Evolutionary conservation across 2,888 invertebrate species (phyloP).

Genomic region (Oligia fasciuncula): DNA sequence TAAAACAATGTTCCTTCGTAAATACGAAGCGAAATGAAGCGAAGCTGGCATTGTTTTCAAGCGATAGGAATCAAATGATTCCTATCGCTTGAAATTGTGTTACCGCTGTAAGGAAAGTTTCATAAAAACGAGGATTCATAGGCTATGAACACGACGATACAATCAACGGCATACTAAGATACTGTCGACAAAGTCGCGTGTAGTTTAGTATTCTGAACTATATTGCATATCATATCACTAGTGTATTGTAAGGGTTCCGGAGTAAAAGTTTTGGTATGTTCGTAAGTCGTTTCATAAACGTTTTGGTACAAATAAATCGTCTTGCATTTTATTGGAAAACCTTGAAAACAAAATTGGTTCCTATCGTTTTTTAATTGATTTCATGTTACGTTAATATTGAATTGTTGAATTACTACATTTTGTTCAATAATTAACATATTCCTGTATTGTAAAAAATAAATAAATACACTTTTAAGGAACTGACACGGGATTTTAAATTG

Average conservation of each 20-base stretch:
- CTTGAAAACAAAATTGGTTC: background rate
- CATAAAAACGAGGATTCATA: conserved; percentile 47
- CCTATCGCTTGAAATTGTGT: conserved; percentile 43
- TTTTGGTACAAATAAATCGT: background rate
- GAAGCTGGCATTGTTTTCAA: too few species aligned
- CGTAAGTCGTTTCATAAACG: background rate
- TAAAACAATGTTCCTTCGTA: conserved; percentile 30
- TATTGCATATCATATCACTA: conserved; percentile 33
- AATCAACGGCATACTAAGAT: conserved; percentile 42
- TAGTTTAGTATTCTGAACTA: conserved; percentile 36
- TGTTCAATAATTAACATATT: background rate
- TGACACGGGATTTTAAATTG: background rate
- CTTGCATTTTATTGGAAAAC: conserved; percentile 4
- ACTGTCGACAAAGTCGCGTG: conserved; percentile 29
- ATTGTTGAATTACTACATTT: background rate
- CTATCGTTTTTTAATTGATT: background rate
- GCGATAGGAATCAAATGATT: too few species aligned
- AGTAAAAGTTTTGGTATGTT: conserved; percentile 24
- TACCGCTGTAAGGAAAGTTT: conserved; percentile 29
- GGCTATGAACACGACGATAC: conserved; percentile 42
- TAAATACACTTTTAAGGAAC: background rate
- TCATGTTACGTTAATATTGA: background rate
- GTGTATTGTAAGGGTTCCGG: conserved; percentile 11
- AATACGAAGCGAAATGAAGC: too few species aligned
- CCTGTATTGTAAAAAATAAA: background rate